Conservation (phyloP, 2,113 vertebrate species). For the Capra hircus region DNA sequence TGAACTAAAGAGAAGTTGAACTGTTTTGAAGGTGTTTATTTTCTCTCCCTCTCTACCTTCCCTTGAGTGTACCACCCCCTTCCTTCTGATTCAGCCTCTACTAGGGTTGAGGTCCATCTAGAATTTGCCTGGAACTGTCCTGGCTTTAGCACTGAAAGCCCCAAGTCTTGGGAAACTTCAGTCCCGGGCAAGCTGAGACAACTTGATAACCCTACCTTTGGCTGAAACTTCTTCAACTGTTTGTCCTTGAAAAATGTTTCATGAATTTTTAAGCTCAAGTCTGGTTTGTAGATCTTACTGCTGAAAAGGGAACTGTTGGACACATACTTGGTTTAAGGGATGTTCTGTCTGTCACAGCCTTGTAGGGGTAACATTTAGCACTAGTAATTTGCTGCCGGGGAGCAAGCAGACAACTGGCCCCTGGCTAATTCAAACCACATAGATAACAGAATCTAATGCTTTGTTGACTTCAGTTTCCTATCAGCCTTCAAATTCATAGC, state of each 20-base stretch:
- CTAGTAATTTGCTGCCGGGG: background rate
- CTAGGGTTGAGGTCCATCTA: background rate
- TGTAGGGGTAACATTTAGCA: background rate
- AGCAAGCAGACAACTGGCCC: background rate
- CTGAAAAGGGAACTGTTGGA: background rate
- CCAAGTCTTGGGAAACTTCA: background rate
- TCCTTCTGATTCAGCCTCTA: background rate
- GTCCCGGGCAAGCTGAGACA: background rate
- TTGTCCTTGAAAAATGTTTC: background rate
- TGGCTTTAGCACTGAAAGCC: background rate
- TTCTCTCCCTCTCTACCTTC: background rate
- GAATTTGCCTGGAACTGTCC: background rate
- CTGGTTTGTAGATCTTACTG: background rate
- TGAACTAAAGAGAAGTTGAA: background rate
- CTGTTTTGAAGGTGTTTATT: background rate
- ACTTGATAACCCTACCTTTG: background rate
- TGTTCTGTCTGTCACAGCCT: background rate
- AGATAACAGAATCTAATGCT: background rate
- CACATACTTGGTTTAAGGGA: background rate
- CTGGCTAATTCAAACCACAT: background rate
- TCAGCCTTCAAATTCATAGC: background rate
- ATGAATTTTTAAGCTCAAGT: background rate
- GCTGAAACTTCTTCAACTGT: background rate
- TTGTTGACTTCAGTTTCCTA: background rate
- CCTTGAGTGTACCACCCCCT: background rate